Base-by-base conservation (phyloP, 2,113 vertebrate species). In the Cyrtonyx montezumae region DNA sequence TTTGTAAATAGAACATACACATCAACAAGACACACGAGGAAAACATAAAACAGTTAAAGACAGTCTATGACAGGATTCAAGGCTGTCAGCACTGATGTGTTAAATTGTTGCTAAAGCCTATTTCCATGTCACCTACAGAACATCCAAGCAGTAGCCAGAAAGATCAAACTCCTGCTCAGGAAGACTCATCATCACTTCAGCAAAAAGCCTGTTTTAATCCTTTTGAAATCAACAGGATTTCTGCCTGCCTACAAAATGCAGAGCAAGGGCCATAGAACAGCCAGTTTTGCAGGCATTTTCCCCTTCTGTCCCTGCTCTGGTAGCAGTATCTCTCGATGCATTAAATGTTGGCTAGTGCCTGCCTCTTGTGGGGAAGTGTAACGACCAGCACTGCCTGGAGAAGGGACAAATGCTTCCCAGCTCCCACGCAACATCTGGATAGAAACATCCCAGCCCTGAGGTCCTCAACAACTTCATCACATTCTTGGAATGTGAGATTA, bases 1-100 rank as follows among this genome's bases (percentile, higher is more conserved):
- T 87, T 92, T 94, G 88, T 95, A 96, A 97, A 95, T 96, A 97
- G 96, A 96, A 95, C 88, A 96, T 75, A 66, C 34, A 97, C 83
- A 94, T 65, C 83, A 88, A 97, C 94, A 15, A 62, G 93, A 96
- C 83, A 97, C 95, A 94, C 14, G 40, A 96, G 95, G 94, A 92
- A 94, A 94, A 95, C 90, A 93, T 82, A 32, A 90, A 93, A 89
- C 73, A 42, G 94, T 79, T 94, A 71, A 94, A 95, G 84, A 93
- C 88, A 69, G 73, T 84, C 71, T 88, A 80, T 70, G 93, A 86
- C 85, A 88, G 88, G 93, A 91, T 85, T 85, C 62, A 93, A 93
- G 66, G 76, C 79, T 79, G 67, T 67, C 91, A 87, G 86, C 74
- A 74, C 40, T 56, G 78, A 84, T 92, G 96, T 92, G 65, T 91